Evolutionary conservation across 2,113 vertebrate species (phyloP).

Genomic region (Echinops telfairi): DNA sequence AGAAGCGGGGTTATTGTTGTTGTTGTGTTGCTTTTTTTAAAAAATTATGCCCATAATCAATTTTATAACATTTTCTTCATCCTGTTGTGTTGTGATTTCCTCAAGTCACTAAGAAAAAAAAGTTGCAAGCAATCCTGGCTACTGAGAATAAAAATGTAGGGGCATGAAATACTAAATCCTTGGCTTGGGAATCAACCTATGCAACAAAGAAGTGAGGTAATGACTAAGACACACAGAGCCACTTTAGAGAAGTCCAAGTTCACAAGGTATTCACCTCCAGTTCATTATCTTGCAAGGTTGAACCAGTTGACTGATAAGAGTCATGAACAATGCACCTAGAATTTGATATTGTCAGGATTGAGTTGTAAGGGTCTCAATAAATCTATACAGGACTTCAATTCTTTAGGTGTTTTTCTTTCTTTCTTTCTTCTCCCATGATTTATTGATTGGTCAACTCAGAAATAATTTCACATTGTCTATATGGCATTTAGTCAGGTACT

Average conservation of each 20-base stretch:
- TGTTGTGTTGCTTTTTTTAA: neutral
- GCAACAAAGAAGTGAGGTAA: slow-evolving; percentile 51
- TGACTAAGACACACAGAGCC: slow-evolving; percentile 75
- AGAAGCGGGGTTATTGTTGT: slow-evolving; percentile 57
- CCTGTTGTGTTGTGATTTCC: no score
- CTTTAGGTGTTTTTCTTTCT: neutral
- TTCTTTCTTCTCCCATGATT: slow-evolving; percentile 26
- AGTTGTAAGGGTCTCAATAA: slow-evolving; percentile 6
- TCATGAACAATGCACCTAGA: neutral
- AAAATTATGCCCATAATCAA: no score
- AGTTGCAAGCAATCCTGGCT: slow-evolving; percentile 76
- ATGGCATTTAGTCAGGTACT: slow-evolving; percentile 81
- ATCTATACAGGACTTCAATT: slow-evolving; percentile 43
- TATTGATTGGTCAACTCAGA: slow-evolving; percentile 72
- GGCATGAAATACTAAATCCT: slow-evolving; percentile 53
- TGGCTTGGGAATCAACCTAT: slow-evolving; percentile 70
- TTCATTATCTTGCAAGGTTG: slow-evolving; percentile 60
- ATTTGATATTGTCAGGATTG: neutral
- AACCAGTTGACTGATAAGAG: slow-evolving; percentile 70
- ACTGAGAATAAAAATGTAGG: slow-evolving; percentile 63
- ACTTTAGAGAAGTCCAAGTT: slow-evolving; percentile 79
- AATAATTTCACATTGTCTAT: slow-evolving; percentile 81
- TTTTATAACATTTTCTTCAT: no score
- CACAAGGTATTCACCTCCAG: slow-evolving; percentile 69
- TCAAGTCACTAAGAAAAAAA: slow-evolving; percentile 81